phyloP scores from a whole-genome alignment of 2,797 vertebrate species.

The Ammospiza maritima region DNA sequence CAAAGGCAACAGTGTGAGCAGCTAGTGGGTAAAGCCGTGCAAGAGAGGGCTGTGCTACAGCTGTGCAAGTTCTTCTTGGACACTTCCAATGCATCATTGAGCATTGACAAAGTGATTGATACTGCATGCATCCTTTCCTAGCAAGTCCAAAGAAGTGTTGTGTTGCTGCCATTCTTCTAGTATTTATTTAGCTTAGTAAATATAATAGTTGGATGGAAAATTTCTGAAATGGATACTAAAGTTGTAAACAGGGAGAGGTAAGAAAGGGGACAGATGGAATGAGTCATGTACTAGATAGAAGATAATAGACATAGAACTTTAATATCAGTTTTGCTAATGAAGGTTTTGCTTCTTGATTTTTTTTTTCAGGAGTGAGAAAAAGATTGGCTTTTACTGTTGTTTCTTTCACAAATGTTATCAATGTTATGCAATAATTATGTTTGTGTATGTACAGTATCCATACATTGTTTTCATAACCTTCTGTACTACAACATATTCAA shows the following conservation, averaged over 20 bases:
- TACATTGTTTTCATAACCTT: background rate
- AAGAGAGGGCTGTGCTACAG: fast-evolving
- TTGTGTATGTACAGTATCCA: background rate
- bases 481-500: background rate
- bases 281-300: background rate
- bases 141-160: background rate
- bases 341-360: background rate
- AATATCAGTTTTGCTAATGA: background rate
- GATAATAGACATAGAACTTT: background rate
- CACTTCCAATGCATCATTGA: fast-evolving
- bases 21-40: background rate
- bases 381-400: background rate
- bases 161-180: background rate
- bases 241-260: background rate
- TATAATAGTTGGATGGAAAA: background rate
- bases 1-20: background rate
- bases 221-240: background rate
- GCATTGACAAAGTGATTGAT: background rate
- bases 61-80: background rate
- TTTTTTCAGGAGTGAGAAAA: background rate
- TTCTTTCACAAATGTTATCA: background rate
- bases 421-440: background rate
- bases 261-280: background rate
- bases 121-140: background rate
- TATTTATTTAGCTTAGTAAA: background rate